These are phyloP conservation scores for Hyperopisus bebe DNA, from an alignment of 2,113 vertebrate species.

Conservation along the genomic window DNA sequence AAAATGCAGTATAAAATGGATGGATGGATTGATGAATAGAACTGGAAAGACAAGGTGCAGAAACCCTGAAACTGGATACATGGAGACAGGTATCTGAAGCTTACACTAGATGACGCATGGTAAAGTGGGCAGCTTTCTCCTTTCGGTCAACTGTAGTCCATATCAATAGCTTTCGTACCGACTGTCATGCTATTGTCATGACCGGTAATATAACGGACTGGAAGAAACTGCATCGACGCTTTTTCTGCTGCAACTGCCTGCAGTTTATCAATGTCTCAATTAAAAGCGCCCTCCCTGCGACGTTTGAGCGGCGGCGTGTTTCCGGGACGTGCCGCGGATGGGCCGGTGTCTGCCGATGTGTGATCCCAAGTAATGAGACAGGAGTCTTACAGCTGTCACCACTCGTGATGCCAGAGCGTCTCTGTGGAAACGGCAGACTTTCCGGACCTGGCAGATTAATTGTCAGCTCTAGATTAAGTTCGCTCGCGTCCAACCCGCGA, in stretches of 20 bases:
- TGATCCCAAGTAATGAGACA: not conserved
- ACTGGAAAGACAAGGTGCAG: not conserved
- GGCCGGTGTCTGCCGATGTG: not conserved
- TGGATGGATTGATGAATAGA: not conserved
- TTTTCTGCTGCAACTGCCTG: not conserved
- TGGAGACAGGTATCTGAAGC: not conserved
- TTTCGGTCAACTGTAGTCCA: not conserved
- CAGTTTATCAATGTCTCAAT: not conserved
- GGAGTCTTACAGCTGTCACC: not conserved
- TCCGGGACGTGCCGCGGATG: not conserved
- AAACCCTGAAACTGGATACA: not conserved
- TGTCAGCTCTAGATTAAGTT: slow-evolving; percentile 54
- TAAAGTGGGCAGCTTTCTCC: not conserved
- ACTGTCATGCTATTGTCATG: not conserved
- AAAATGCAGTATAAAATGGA: not conserved
- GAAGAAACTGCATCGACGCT: not conserved
- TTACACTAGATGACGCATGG: not conserved
- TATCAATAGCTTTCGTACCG: not conserved
- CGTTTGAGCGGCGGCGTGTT: not conserved
- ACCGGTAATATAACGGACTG: not conserved
- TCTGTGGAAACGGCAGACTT: slow-evolving; percentile 35
- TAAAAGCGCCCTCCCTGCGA: not conserved
- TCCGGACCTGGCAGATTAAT: slow-evolving; percentile 55
- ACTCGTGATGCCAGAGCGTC: slow-evolving; percentile 36
- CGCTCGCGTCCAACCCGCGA: slow-evolving; percentile 10